Percentiles rank a stretch among this genome's conserved stretches.
phyloP scores from a whole-genome alignment of 2,113 vertebrate species.

The Poecilia latipinna region DNA sequence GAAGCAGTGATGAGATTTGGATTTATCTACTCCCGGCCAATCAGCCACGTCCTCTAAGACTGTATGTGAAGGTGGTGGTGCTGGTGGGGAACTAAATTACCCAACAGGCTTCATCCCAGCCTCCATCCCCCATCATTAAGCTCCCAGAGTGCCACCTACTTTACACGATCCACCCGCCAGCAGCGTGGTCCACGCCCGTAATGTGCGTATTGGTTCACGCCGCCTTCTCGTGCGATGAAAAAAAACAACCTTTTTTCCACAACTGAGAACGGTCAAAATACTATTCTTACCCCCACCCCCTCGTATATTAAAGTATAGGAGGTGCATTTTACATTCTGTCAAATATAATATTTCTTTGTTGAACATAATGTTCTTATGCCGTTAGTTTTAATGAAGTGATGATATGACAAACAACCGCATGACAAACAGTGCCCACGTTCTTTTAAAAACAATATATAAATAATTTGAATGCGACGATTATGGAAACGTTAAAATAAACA shows the following conservation, averaged over 20 bases:
- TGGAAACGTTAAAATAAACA: not conserved
- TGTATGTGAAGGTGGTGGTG: not conserved
- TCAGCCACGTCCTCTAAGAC: constrained; percentile 25
- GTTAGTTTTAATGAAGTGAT: not conserved
- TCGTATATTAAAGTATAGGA: too few species aligned
- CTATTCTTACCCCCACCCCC: too few species aligned
- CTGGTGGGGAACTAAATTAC: constrained; percentile 10
- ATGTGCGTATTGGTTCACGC: constrained; percentile 37
- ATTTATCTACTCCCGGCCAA: not conserved
- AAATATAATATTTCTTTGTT: not conserved
- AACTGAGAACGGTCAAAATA: too few species aligned
- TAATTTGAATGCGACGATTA: too few species aligned
- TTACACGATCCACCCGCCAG: constrained; percentile 62
- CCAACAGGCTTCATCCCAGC: constrained; percentile 40
- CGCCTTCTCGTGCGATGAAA: constrained; percentile 9
- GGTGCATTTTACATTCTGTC: not conserved
- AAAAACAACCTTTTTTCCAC: too few species aligned
- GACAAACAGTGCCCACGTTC: too few species aligned
- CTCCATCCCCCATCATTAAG: constrained; percentile 68
- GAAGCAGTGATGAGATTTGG: not conserved
- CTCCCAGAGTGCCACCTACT: constrained; percentile 58
- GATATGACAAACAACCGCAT: not conserved
- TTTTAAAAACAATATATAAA: too few species aligned
- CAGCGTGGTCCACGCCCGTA: constrained; percentile 72
- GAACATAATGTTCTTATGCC: not conserved